Percentiles rank a stretch among this genome's conserved stretches.
Evolutionary conservation across 2,888 invertebrate genomes (phyloP).

Genomic region (Schrankia costaestrigalis): DNA sequence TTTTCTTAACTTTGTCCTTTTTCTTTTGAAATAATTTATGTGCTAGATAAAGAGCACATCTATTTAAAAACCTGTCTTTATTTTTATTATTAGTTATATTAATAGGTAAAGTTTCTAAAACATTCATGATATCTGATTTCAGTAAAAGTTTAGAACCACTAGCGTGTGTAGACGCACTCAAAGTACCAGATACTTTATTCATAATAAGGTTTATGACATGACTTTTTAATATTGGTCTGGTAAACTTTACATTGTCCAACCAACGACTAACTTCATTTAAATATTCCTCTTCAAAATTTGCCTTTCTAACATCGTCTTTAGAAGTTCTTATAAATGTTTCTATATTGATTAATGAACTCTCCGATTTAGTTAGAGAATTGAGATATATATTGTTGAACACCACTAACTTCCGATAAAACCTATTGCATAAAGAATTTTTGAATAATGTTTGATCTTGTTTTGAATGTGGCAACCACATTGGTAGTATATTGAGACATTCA

Average conservation of each 20-base stretch:
- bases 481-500: constrained; percentile 36
- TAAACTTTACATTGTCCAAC: constrained; percentile 14
- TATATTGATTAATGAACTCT: background rate
- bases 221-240: constrained; percentile 2
- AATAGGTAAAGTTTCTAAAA: constrained; percentile 31
- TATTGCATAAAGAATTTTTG: constrained; percentile 34
- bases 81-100: constrained; percentile 4
- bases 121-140: constrained; percentile 36
- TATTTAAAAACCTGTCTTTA: constrained; percentile 21
- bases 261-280: constrained; percentile 18
- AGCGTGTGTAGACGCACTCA: constrained; percentile 16
- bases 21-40: no score
- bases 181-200: constrained; percentile 10
- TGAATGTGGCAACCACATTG: constrained; percentile 39
- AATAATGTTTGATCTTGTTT: constrained; percentile 27
- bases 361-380: no score
- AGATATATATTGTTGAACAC: constrained; percentile 27
- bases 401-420: constrained; percentile 36
- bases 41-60: constrained; percentile 34
- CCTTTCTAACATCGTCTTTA: background rate
- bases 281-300: background rate
- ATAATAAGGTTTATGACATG: constrained; percentile 11
- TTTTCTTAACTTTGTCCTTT: no score
- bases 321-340: background rate
- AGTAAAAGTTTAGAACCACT: constrained; percentile 34